Base-by-base conservation (phyloP, 2,888 invertebrate species). In the Clunio marinus region DNA sequence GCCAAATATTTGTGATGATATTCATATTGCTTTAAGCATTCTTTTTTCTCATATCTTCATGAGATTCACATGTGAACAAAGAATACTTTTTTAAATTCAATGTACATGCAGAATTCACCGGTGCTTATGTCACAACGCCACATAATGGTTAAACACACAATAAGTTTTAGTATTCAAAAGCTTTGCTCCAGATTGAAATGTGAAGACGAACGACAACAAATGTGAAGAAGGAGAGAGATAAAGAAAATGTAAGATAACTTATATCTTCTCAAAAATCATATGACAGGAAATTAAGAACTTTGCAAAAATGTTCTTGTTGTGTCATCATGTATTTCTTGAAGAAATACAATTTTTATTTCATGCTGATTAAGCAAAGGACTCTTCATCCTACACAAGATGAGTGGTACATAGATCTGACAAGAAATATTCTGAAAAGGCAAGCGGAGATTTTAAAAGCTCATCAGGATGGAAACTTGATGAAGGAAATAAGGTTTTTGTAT, bases 291-390 rank as follows among this genome's bases (percentile, higher is more conserved):
- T 55, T 66, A 51, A 25, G 51, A 66, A 32, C 32, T n/a, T 17
- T 15, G 15, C 4, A 15, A 5, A 3, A 45, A 45, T 51, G 2
- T 51, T 20, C 22, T 22, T 22, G n/a, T 51, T 7, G 32, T 32
- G 4, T 32, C 10, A 7, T 32, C 10, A 7, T 32, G 32, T 10
- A 32, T 4, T 32, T 32, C 10, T 10, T 7, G 4, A 7, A 4
- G 32, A 10, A 32, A 7, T 32, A 7, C 7, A 25, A 27, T 20
- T 46, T 46, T 63, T 63, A 63, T 63, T 63, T 46, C 28, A 22
- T 46, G 41, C 63, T 63, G 63, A 63, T 63, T 63, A 63, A 63
- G 63, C 25, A 63, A 22, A n/a, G n/a, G n/a, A n/a, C n/a, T n/a
- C n/a, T n/a, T n/a, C n/a, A n/a, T n/a, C n/a, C n/a, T n/a, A n/a